Conservation (phyloP, 2,888 invertebrate species). For the Thysanoteuthis rhombus region DNA sequence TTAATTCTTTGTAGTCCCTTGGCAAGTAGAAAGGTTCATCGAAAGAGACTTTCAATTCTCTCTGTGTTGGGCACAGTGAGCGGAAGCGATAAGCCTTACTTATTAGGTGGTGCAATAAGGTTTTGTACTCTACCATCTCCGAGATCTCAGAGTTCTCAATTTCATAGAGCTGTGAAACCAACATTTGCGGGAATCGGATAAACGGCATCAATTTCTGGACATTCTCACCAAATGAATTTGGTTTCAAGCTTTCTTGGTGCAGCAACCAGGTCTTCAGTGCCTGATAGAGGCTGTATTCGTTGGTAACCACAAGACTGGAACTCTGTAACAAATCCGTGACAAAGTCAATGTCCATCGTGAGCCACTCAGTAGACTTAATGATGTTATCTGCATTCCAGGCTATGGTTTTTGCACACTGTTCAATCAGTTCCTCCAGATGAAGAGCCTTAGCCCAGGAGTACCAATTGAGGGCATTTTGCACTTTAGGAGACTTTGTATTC, state of each 20-base stretch:
- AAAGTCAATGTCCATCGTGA: constrained; percentile 66
- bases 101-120: constrained; percentile 55
- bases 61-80: constrained; percentile 63
- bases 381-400: constrained; percentile 66
- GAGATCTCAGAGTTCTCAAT: constrained; percentile 56
- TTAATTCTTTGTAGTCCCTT: constrained; percentile 63
- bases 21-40: constrained; percentile 60
- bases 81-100: constrained; percentile 66
- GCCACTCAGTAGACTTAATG: constrained; percentile 62
- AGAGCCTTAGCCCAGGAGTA: constrained; percentile 68
- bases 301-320: constrained; percentile 61
- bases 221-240: constrained; percentile 43
- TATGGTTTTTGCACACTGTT: constrained; percentile 65
- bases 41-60: constrained; percentile 56
- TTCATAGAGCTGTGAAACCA: constrained; percentile 59
- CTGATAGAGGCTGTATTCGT: constrained; percentile 59
- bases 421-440: constrained; percentile 56
- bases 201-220: constrained; percentile 58
- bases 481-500: constrained; percentile 63
- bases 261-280: constrained; percentile 60
- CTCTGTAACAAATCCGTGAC: constrained; percentile 62
- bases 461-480: constrained; percentile 65
- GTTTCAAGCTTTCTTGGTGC: constrained; percentile 45
- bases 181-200: constrained; percentile 66
- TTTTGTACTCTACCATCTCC: constrained; percentile 41